Conservation (phyloP, 2,888 invertebrate species). For the Himalopsyche anomala region DNA sequence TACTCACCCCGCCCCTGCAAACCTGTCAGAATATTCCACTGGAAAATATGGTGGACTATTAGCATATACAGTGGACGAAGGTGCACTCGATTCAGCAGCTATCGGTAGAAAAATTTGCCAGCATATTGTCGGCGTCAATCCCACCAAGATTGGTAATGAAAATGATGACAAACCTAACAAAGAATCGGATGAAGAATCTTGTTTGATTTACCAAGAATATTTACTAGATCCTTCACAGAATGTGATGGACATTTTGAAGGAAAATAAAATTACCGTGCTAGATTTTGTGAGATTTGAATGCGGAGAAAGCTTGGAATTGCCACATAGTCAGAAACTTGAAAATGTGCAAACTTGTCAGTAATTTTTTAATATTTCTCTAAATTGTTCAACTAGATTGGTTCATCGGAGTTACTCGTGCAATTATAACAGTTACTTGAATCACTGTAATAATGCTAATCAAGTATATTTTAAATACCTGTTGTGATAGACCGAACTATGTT, state of each 20-base stretch:
- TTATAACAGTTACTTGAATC: neutral
- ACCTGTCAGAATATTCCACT: conserved; percentile 74
- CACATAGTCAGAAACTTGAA: conserved; percentile 76
- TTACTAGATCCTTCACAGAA: conserved; percentile 85
- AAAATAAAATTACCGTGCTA: conserved; percentile 81
- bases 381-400: too few relatives aligned
- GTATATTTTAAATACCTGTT: too few relatives aligned
- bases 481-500: too few relatives aligned
- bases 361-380: conserved; percentile 62
- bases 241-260: conserved; percentile 84
- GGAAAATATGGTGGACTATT: conserved; percentile 93
- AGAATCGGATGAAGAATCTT: conserved; percentile 85
- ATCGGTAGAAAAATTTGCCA: conserved; percentile 90
- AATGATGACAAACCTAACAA: conserved; percentile 79
- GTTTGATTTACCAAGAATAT: conserved; percentile 91
- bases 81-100: conserved; percentile 70
- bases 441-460: neutral
- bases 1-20: conserved; percentile 85
- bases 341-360: conserved; percentile 81
- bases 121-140: conserved; percentile 94
- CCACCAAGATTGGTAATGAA: conserved; percentile 83
- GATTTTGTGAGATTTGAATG: conserved; percentile 93
- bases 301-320: conserved; percentile 79
- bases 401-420: too few relatives aligned
- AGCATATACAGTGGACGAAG: conserved; percentile 79